Percentiles rank a stretch among this genome's conserved stretches.
Evolutionary conservation across 1,140 invertebrate genomes (phyloP).

Genomic region (Aplysia californica): DNA sequence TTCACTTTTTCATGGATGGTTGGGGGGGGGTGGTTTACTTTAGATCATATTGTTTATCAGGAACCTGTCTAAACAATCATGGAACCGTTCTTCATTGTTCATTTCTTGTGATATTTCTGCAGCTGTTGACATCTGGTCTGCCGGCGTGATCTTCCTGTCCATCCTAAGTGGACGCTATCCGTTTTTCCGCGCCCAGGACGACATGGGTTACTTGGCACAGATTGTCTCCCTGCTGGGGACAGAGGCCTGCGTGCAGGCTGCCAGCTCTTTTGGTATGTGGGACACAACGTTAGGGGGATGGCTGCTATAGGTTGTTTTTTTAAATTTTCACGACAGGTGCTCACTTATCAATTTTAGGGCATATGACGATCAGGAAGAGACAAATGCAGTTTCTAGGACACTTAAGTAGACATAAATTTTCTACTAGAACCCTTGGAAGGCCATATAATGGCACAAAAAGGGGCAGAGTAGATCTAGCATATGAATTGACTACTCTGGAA

Average conservation of each 20-base stretch:
- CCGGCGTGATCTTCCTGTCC: constrained; percentile 86
- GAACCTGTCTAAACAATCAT: too few relatives aligned
- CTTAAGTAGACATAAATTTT: not conserved
- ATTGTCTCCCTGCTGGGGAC: constrained; percentile 85
- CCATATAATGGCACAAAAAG: too few relatives aligned
- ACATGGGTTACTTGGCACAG: constrained; percentile 84
- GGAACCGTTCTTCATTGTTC: too few relatives aligned
- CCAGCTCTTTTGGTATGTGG: constrained; percentile 76
- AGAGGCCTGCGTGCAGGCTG: constrained; percentile 76
- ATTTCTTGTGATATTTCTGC: constrained; percentile 43
- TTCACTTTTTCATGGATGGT: too few relatives aligned
- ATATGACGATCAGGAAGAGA: not conserved
- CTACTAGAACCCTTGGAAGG: not conserved
- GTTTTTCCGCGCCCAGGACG: constrained; percentile 85
- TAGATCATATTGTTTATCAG: too few relatives aligned
- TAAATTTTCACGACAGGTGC: not conserved
- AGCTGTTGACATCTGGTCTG: constrained; percentile 91
- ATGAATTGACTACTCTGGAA: too few relatives aligned
- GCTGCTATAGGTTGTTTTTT: too few relatives aligned
- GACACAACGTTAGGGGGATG: too few relatives aligned
- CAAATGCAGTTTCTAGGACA: too few relatives aligned
- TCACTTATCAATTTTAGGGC: not conserved
- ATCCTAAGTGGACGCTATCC: constrained; percentile 84
- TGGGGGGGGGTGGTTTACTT: too few relatives aligned
- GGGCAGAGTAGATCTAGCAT: too few relatives aligned